Conservation (phyloP, 2,797 vertebrate genomes). For the Dendrocincla tyrannina region DNA sequence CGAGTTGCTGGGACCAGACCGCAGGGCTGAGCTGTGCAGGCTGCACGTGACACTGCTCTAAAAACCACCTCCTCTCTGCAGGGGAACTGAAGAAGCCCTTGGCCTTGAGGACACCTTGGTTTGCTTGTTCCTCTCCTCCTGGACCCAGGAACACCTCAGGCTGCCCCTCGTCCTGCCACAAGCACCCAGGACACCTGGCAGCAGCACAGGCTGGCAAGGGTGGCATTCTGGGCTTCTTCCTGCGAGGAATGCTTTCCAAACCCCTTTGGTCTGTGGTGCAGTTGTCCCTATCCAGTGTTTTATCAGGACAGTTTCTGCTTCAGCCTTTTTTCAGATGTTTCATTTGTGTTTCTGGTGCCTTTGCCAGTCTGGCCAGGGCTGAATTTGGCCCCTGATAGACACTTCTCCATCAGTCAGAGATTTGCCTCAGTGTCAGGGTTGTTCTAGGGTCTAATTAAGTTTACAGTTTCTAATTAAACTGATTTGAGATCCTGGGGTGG, state of each 20-base stretch:
- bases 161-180: neutral
- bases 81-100: neutral
- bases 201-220: neutral
- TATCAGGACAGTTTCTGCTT: neutral
- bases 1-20: neutral
- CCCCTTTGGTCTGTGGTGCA: neutral
- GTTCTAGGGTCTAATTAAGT: slow-evolving; percentile 3
- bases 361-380: neutral
- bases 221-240: neutral
- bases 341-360: neutral
- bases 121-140: neutral
- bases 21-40: neutral
- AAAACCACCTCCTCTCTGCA: neutral
- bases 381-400: neutral
- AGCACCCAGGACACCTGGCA: neutral
- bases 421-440: neutral
- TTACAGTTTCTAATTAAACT: slow-evolving; percentile 29
- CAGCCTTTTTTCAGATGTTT: neutral
- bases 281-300: neutral
- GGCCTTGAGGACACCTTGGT: neutral
- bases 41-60: neutral
- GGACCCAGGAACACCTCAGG: neutral
- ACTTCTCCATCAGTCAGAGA: neutral
- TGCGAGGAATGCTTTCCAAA: neutral
- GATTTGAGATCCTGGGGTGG: neutral